Percentiles rank a stretch among this genome's conserved stretches.
These are phyloP conservation scores for Malurus melanocephalus DNA, from an alignment of 2,113 vertebrate species.

Conservation along the genomic window DNA sequence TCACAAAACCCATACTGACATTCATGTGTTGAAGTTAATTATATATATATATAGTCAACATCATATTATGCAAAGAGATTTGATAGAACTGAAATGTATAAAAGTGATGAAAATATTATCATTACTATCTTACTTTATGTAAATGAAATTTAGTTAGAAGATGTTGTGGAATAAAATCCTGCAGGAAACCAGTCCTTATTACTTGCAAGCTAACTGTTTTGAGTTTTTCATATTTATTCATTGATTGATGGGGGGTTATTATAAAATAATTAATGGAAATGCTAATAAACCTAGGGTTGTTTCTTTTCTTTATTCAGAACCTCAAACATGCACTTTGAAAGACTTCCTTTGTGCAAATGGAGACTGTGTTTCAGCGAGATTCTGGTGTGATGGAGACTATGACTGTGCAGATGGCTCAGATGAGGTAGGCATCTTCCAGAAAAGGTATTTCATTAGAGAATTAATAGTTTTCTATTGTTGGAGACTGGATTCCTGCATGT, in stretches of 20 bases:
- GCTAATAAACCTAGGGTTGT: background rate
- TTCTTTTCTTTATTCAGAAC: conserved; percentile 74
- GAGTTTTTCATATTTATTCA: background rate
- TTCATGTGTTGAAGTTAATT: background rate
- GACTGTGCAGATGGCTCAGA: conserved; percentile 95
- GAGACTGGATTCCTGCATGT: background rate
- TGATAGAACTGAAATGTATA: background rate
- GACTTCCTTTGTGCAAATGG: conserved; percentile 92
- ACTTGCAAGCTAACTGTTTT: background rate
- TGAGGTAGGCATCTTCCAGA: conserved; percentile 77
- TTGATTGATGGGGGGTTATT: accelerated
- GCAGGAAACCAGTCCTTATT: background rate
- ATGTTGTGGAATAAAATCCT: background rate
- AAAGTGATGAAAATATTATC: background rate
- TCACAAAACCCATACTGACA: background rate
- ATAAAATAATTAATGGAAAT: background rate
- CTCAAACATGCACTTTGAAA: conserved; percentile 92
- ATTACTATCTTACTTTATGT: background rate
- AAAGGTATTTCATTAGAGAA: background rate
- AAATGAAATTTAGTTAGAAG: background rate
- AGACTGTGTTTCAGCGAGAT: conserved; percentile 92
- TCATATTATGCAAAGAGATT: background rate
- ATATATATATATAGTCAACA: background rate
- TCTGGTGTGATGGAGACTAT: conserved; percentile 96
- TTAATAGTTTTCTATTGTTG: background rate